phyloP scores from a whole-genome alignment of 2,797 vertebrate species.

The Rhynchotus rufescens region DNA sequence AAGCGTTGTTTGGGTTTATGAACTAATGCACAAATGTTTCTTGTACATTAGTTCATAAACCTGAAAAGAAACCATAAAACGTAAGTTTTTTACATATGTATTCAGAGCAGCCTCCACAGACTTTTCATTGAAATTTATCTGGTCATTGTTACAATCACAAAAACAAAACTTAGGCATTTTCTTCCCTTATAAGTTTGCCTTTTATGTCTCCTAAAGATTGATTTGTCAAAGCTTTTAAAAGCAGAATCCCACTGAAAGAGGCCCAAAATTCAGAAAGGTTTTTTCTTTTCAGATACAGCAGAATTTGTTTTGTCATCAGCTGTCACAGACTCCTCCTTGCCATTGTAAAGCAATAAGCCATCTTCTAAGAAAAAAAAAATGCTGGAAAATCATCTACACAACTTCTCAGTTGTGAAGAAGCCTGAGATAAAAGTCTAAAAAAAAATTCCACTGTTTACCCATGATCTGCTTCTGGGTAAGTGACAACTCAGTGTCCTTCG shows the following conservation, averaged over 20 bases:
- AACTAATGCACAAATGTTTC: background rate
- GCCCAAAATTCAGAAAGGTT: background rate
- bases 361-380: background rate
- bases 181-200: background rate
- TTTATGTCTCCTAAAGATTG: background rate
- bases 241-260: background rate
- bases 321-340: background rate
- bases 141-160: background rate
- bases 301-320: background rate
- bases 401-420: background rate
- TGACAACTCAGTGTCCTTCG: background rate
- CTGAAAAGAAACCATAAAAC: no score
- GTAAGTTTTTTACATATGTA: no score
- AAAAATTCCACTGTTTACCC: background rate
- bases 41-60: background rate
- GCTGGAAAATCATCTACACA: background rate
- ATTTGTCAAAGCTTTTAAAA: background rate
- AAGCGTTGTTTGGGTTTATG: background rate
- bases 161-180: background rate
- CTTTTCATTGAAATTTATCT: background rate
- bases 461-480: background rate
- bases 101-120: background rate
- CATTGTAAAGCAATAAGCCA: background rate
- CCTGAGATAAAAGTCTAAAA: background rate
- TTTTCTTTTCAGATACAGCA: background rate